These are phyloP conservation scores for Paraescarpia echinospica DNA, from an alignment of 1,140 invertebrate genomes.

Conservation along the genomic window DNA sequence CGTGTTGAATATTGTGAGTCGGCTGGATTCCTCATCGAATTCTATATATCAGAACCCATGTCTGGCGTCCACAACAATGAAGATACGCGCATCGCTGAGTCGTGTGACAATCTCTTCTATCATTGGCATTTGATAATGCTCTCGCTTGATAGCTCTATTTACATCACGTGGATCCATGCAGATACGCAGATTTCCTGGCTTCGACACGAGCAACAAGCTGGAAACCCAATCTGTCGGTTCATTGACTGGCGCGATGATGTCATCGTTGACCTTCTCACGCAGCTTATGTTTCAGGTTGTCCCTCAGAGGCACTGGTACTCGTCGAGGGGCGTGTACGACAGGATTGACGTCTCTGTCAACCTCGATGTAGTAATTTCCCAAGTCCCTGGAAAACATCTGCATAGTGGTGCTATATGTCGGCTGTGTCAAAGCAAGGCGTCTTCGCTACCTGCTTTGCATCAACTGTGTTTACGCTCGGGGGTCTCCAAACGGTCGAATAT, in stretches of 20 bases:
- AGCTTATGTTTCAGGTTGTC: not conserved
- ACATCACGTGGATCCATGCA: conserved; percentile 24
- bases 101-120: conserved; percentile 39
- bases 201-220: not conserved
- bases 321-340: not conserved
- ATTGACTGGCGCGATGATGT: not conserved
- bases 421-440: too few relatives aligned
- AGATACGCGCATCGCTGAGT: conserved; percentile 34
- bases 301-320: not conserved
- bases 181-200: not conserved
- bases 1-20: conserved; percentile 36
- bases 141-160: conserved; percentile 34
- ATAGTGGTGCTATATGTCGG: not conserved
- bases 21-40: conserved; percentile 36
- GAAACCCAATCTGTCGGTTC: not conserved
- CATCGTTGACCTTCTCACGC: not conserved
- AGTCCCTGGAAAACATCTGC: not conserved
- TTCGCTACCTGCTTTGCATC: too few relatives aligned
- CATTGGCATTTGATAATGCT: conserved; percentile 34
- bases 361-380: not conserved
- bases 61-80: conserved; percentile 34
- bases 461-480: too few relatives aligned
- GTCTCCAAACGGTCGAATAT: too few relatives aligned
- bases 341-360: not conserved
- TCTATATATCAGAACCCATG: conserved; percentile 36